These are phyloP conservation scores for Hephaestus fuliginosus DNA, from an alignment of 2,797 vertebrate species.

Conservation along the genomic window DNA sequence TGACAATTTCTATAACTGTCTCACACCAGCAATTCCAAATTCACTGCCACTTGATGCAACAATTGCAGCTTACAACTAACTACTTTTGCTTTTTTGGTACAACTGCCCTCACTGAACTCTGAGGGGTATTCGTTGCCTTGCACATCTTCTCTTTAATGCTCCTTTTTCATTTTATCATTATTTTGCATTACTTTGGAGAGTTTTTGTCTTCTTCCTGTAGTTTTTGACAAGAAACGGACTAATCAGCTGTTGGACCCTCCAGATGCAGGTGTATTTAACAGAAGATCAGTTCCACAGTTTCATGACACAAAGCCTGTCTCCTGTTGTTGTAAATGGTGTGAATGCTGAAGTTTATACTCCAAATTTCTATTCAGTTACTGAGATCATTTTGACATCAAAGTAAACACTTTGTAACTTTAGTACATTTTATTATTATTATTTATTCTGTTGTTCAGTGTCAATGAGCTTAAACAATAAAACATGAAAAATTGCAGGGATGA, in stretches of 20 bases:
- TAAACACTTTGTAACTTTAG: no score
- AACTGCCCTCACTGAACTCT: background rate
- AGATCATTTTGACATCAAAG: background rate
- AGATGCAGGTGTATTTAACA: background rate
- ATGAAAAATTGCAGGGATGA: background rate
- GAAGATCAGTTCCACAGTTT: background rate
- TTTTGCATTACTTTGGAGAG: background rate
- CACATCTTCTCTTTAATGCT: background rate
- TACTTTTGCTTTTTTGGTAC: no score
- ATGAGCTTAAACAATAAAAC: background rate
- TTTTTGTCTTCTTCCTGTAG: background rate
- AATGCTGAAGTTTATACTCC: background rate
- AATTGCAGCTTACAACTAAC: no score
- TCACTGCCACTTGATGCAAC: no score
- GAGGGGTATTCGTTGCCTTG: background rate
- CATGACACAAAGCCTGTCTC: background rate
- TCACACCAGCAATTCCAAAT: no score
- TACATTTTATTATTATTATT: background rate
- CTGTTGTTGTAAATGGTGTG: background rate
- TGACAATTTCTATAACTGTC: no score
- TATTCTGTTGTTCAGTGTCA: conserved; percentile 24
- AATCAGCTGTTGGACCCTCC: background rate
- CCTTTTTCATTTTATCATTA: background rate
- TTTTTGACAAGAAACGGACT: background rate
- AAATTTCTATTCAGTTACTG: background rate